Evolutionary conservation across 1,140 invertebrate genomes (phyloP).

Genomic region (Drosophila chauvacae): DNA sequence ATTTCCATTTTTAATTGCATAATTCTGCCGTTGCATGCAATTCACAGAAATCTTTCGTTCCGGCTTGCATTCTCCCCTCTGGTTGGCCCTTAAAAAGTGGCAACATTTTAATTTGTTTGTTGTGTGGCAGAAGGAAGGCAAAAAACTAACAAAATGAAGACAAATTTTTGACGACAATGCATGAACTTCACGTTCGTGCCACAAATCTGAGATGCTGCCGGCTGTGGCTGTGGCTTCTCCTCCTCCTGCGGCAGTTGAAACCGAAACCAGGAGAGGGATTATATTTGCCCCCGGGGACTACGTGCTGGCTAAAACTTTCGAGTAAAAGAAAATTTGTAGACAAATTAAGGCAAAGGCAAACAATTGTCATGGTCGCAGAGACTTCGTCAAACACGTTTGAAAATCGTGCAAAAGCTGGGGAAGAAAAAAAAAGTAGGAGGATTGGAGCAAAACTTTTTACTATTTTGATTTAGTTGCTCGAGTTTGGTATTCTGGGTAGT

Average conservation of each 20-base stretch:
- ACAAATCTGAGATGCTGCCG: slow-evolving; percentile 73
- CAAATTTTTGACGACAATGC: slow-evolving; percentile 78
- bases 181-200: slow-evolving; percentile 81
- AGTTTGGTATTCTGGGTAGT: slow-evolving; percentile 27
- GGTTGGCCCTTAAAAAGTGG: slow-evolving; percentile 53
- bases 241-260: slow-evolving; percentile 47
- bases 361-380: slow-evolving; percentile 52
- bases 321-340: slow-evolving; percentile 72
- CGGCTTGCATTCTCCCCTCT: neutral
- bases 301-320: slow-evolving; percentile 48
- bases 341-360: slow-evolving; percentile 80
- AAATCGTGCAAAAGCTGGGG: slow-evolving; percentile 63
- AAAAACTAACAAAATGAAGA: slow-evolving; percentile 49
- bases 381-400: slow-evolving; percentile 69
- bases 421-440: slow-evolving; percentile 2
- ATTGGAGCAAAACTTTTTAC: slow-evolving; percentile 19
- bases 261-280: slow-evolving; percentile 43
- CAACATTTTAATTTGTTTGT: slow-evolving; percentile 77
- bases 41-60: slow-evolving; percentile 58
- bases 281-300: slow-evolving; percentile 24
- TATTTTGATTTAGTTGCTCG: slow-evolving; percentile 43
- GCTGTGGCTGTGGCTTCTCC: slow-evolving; percentile 9
- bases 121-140: slow-evolving; percentile 32
- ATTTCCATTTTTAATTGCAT: slow-evolving; percentile 82
- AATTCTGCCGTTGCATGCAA: slow-evolving; percentile 75